Evolutionary conservation across 2,113 vertebrate genomes (phyloP).

Genomic region (Gorsachius goisagi): DNA sequence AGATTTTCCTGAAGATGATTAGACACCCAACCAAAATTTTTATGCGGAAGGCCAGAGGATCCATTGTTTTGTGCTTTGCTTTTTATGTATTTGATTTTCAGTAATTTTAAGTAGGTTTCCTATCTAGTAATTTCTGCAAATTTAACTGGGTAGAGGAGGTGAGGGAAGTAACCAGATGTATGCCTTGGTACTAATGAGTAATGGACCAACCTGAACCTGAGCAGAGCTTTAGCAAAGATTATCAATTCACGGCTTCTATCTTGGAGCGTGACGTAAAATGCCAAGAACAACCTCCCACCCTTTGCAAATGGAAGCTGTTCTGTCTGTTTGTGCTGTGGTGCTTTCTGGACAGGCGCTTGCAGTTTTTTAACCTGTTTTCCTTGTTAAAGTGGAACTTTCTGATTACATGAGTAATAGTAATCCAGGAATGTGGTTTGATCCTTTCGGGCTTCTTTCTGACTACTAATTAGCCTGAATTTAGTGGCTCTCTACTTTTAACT

Average conservation of each 20-base stretch:
- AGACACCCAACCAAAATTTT: not conserved
- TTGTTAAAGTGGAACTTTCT: not conserved
- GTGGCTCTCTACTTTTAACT: not conserved
- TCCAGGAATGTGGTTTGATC: not conserved
- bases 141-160: not conserved
- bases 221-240: not conserved
- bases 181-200: not conserved
- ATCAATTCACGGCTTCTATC: fast-evolving
- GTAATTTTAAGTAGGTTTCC: not conserved
- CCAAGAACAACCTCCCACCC: not conserved
- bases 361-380: not conserved
- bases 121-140: not conserved
- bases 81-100: not conserved
- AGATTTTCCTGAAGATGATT: not conserved
- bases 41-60: not conserved
- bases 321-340: not conserved
- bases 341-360: not conserved
- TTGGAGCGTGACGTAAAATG: not conserved
- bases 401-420: not conserved
- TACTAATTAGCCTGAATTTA: not conserved
- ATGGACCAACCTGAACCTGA: not conserved
- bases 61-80: fast-evolving
- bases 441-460: not conserved
- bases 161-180: not conserved
- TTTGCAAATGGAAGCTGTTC: not conserved